Base-by-base conservation (phyloP, 2,797 vertebrate genomes). In the Phoebastria nigripes region DNA sequence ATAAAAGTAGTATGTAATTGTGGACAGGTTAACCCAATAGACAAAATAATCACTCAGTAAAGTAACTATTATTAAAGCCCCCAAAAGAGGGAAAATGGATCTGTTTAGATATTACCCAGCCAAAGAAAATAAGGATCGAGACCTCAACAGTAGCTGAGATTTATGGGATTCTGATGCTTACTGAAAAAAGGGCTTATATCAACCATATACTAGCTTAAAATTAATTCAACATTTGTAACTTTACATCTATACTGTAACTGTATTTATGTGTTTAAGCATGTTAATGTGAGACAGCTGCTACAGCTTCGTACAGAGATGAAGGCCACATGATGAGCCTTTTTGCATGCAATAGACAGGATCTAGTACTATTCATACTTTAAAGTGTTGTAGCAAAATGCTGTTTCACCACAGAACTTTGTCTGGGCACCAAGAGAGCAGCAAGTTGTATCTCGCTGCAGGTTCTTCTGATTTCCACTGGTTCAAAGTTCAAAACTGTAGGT, bases 241-340 rank as follows among this genome's bases (percentile, higher is more conserved):
- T 52, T 87, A n/a, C 41, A 55, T 89, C 62, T 87, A 4, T 92
- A 65, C 84, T 90, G 18, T 92, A 56, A 41, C 66, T 77, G 70
- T 70, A 29, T 89, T 82, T 92, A 39, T 87, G 26, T 82, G 39
- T 65, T 93, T 80, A 94, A 93, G 51, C 44, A 79, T 73, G 33
- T 56, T 96, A 96, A 96, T 84, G 8, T 90, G 80, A 89, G 77
- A 84, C 95, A 96, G 94, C 93, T 95, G 93, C 74, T 90, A 37
- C 20, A 70, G 51, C 71, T 92, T 90, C 14, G 1, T 79, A 37
- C 8, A 29, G 73, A 82, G 73, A 66, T 47, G 21, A 41, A 58
- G 35, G 58, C 39, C 41, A 78, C 5, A 4, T 59, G 77, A 80
- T 21, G 9, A 94, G 8, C 58, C 2, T 20, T 81, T 87, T 94